Percentiles rank a stretch among this genome's conserved stretches.
Conservation (phyloP, 2,113 vertebrate species). For the Promerops cafer region DNA sequence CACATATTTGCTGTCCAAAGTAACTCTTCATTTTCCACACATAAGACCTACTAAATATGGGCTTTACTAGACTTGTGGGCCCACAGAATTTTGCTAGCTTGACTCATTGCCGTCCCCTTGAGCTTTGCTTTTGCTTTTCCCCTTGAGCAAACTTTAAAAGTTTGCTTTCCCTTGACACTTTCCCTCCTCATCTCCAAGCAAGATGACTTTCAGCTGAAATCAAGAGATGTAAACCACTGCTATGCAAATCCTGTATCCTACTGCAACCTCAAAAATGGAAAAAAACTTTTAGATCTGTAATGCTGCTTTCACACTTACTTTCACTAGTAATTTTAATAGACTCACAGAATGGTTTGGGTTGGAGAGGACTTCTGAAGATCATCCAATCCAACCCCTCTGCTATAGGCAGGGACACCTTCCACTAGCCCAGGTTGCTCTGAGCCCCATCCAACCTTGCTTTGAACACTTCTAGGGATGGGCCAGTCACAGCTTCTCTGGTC, state of each 20-base stretch:
- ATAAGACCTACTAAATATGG: neutral
- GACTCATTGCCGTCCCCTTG: neutral
- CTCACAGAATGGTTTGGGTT: neutral
- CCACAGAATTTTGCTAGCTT: neutral
- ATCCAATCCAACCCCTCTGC: neutral
- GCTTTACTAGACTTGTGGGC: neutral
- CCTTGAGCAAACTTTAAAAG: too few relatives aligned
- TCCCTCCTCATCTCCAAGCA: neutral
- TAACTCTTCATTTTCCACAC: neutral
- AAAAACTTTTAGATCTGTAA: neutral
- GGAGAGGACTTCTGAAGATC: neutral
- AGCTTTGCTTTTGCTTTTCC: too few relatives aligned
- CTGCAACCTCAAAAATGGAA: neutral
- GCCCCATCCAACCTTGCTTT: neutral
- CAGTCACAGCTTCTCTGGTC: neutral
- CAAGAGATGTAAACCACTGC: neutral
- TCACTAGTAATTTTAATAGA: neutral
- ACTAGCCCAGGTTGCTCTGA: neutral
- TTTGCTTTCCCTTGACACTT: neutral
- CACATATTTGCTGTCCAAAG: neutral
- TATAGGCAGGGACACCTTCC: neutral
- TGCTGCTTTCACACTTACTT: neutral
- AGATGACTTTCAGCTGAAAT: neutral
- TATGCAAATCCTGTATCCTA: neutral
- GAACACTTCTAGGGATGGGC: neutral